A percentile compares a stretch with the other conserved stretches of the same genome.
Conservation (phyloP, 2,797 vertebrate species). For the Chromis chromis region DNA sequence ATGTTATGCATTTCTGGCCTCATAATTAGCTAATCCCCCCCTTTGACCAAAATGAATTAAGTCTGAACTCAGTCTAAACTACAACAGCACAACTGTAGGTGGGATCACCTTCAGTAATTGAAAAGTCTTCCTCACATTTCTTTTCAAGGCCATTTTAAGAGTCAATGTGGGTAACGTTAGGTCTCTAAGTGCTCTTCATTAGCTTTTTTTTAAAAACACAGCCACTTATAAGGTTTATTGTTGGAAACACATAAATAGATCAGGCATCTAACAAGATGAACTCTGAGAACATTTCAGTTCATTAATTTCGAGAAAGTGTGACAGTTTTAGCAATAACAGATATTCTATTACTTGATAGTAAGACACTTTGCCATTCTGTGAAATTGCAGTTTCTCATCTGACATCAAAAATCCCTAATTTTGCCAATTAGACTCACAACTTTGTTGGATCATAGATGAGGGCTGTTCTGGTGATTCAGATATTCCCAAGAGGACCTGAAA, state of each 20-base stretch:
- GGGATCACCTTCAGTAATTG: conserved; percentile 31
- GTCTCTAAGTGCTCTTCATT: conserved; percentile 14
- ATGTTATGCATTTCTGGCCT: conserved; percentile 23
- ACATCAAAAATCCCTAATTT: conserved; percentile 13
- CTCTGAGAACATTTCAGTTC: background rate
- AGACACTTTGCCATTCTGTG: conserved; percentile 6
- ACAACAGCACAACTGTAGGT: conserved; percentile 29
- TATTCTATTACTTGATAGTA: background rate
- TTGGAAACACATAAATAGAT: background rate
- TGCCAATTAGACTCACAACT: conserved; percentile 1
- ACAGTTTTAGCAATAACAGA: background rate
- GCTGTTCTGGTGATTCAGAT: conserved; percentile 28
- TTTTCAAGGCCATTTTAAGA: conserved; percentile 21
- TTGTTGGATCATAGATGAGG: conserved; percentile 21
- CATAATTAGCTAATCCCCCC: conserved; percentile 21
- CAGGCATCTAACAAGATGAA: background rate
- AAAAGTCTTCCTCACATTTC: conserved; percentile 1
- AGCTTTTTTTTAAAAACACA: conserved; percentile 6
- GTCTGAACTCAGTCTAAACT: conserved; percentile 31
- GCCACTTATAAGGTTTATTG: background rate
- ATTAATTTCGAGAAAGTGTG: conserved; percentile 16
- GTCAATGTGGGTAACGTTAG: background rate
- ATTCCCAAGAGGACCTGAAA: conserved; percentile 49
- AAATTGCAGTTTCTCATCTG: background rate
- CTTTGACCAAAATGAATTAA: conserved; percentile 37